phyloP scores from a whole-genome alignment of 2,113 vertebrate genomes.

The Apteryx owenii region DNA sequence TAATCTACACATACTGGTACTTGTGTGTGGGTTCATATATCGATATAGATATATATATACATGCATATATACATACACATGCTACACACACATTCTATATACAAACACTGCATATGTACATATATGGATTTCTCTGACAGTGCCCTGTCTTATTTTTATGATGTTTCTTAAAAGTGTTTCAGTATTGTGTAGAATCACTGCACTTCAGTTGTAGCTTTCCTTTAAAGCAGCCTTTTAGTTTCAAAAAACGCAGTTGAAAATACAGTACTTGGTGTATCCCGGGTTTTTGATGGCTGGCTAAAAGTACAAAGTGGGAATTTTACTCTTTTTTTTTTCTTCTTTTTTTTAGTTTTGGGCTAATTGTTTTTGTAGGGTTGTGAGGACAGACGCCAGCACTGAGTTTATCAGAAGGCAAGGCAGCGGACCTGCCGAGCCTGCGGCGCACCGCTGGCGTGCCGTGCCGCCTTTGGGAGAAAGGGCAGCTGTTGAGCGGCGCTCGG shows the following conservation, averaged over 20 bases:
- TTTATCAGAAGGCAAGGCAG: background rate
- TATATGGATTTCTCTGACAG: background rate
- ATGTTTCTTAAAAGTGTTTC: background rate
- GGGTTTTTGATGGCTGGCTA: background rate
- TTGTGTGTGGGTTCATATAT: slow-evolving; percentile 59
- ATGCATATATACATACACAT: background rate
- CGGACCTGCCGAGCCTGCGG: background rate
- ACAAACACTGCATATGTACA: background rate
- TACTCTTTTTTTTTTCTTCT: background rate
- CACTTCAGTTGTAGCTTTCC: background rate
- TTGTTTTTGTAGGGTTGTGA: background rate
- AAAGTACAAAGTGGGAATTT: background rate
- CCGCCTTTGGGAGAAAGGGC: background rate
- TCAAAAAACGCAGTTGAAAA: background rate
- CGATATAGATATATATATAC: slow-evolving; percentile 29
- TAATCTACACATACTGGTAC: slow-evolving; percentile 70
- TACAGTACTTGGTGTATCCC: background rate
- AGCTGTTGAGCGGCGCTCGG: rapidly evolving
- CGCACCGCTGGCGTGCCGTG: background rate
- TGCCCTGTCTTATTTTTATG: background rate
- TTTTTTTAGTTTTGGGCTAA: background rate
- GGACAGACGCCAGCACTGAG: background rate
- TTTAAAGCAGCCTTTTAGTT: background rate
- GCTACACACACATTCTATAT: rapidly evolving
- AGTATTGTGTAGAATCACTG: background rate